A percentile compares a stretch with the other conserved stretches of the same genome.
phyloP scores from a whole-genome alignment of 1,140 invertebrate species.

The Drosophila repletoides region DNA sequence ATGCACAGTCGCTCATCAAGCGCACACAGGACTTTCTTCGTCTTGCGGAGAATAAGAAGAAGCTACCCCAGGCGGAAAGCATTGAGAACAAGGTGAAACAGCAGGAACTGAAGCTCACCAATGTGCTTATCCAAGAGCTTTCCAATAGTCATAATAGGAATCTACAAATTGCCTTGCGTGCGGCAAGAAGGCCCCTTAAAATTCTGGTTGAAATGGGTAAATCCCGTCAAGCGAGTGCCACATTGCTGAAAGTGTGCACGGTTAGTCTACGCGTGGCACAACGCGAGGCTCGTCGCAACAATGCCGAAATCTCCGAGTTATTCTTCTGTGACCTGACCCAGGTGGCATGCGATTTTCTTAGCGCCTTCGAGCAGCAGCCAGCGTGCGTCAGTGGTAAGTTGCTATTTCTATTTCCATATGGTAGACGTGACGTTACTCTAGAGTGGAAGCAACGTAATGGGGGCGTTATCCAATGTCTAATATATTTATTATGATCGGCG shows the following conservation, averaged over 20 bases:
- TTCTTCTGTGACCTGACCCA: conserved; percentile 81
- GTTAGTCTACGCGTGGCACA: conserved; percentile 73
- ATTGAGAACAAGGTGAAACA: conserved; percentile 86
- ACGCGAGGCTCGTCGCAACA: conserved; percentile 76
- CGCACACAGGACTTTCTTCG: conserved; percentile 86
- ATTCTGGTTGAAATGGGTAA: conserved; percentile 87
- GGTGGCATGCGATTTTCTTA: conserved; percentile 79
- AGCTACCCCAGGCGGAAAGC: conserved; percentile 27
- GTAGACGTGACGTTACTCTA: too few relatives aligned
- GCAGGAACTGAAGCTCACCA: conserved; percentile 90
- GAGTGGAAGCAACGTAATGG: too few relatives aligned
- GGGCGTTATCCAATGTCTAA: too few relatives aligned
- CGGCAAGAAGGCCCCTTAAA: conserved; percentile 92
- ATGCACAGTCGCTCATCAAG: conserved; percentile 93
- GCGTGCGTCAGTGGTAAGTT: conserved; percentile 77
- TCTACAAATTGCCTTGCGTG: conserved; percentile 95
- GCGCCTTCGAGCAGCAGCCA: conserved; percentile 72
- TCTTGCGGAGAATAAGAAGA: conserved; percentile 51
- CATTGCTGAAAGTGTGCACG: conserved; percentile 70
- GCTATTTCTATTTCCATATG: too few relatives aligned
- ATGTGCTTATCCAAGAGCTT: conserved; percentile 94
- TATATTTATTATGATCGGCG: too few relatives aligned
- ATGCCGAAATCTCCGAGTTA: conserved; percentile 76
- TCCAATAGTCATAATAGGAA: conserved; percentile 94
- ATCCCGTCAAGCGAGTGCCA: conserved; percentile 65